Evolutionary conservation across 2,113 vertebrate species (phyloP).

Genomic region (Pluvianellus socialis): DNA sequence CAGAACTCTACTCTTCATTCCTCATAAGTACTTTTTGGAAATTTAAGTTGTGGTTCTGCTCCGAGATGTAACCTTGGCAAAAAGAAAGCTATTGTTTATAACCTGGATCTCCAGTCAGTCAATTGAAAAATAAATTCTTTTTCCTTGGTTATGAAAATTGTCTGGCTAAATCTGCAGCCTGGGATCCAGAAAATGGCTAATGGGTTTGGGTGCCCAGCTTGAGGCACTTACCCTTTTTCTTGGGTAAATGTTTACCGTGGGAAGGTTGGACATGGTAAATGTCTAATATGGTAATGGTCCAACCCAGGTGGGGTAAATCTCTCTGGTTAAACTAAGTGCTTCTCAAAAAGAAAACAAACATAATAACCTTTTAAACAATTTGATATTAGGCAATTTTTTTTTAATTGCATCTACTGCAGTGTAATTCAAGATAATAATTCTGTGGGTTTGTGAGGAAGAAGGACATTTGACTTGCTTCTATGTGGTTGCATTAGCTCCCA

Average conservation of each 20-base stretch:
- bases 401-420: neutral
- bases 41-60: neutral
- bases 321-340: neutral
- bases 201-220: neutral
- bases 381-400: neutral
- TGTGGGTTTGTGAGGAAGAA: neutral
- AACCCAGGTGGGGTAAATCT: neutral
- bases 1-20: neutral
- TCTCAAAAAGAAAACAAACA: neutral
- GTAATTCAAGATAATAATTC: neutral
- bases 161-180: neutral
- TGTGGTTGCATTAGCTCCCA: neutral
- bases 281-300: neutral
- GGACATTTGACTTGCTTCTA: neutral
- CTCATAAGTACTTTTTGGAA: neutral
- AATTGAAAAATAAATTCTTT: neutral
- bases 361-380: neutral
- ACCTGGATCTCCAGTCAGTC: neutral
- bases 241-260: neutral
- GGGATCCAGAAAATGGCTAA: neutral
- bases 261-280: neutral
- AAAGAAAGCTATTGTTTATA: neutral
- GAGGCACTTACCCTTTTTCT: neutral
- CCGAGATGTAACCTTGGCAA: neutral
- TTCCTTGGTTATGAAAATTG: neutral